phyloP scores from a whole-genome alignment of 2,797 vertebrate genomes.

The Chrosomus eos region DNA sequence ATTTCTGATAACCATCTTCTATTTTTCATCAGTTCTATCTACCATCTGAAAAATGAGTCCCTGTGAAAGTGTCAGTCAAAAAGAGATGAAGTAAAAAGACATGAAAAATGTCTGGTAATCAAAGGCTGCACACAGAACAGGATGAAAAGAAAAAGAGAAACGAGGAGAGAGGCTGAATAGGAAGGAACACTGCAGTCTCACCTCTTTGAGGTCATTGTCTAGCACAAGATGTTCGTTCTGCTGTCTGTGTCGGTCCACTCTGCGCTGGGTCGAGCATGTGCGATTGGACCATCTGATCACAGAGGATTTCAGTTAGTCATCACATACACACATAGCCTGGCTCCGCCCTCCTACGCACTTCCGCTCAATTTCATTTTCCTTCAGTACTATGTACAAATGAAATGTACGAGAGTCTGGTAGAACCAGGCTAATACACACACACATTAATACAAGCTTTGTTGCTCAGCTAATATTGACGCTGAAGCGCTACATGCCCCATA shows the following conservation, averaged over 20 bases:
- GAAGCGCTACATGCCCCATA: not conserved
- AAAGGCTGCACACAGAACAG: constrained; percentile 11
- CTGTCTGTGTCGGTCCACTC: constrained; percentile 82
- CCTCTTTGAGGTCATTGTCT: constrained; percentile 90
- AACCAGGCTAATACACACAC: too few relatives aligned
- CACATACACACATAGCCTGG: too few relatives aligned
- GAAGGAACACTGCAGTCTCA: constrained; percentile 54
- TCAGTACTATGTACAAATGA: too few relatives aligned
- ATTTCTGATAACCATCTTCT: not conserved
- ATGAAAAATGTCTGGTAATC: not conserved
- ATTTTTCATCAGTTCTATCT: not conserved
- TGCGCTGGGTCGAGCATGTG: constrained; percentile 81
- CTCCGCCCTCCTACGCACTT: too few relatives aligned
- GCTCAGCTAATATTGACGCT: not conserved
- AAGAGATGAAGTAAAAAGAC: not conserved
- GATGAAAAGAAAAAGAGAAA: constrained; percentile 32
- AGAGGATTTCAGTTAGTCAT: constrained; percentile 13
- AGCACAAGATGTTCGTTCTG: constrained; percentile 82
- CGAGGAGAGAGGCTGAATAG: constrained; percentile 38
- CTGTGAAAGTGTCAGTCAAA: not conserved
- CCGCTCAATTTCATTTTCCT: too few relatives aligned
- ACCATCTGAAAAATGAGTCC: not conserved
- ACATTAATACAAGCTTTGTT: not conserved
- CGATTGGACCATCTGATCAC: constrained; percentile 88
- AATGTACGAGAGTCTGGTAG: too few relatives aligned